Evolutionary conservation across 2,113 vertebrate species (phyloP).

Genomic region (Leptocoma aspasia): DNA sequence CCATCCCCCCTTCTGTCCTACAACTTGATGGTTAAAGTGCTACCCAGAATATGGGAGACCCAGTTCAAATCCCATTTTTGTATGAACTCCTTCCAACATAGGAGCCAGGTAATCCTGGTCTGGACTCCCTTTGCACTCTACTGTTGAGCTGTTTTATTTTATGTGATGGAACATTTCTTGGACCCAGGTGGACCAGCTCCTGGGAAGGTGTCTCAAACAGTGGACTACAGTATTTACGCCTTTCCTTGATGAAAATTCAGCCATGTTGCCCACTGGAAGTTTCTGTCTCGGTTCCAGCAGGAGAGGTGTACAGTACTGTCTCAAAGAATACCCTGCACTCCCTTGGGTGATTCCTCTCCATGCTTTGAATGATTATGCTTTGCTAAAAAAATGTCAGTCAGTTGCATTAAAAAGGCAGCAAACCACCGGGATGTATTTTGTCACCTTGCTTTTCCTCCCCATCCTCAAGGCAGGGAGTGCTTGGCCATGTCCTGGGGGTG

Average conservation of each 20-base stretch:
- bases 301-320: not conserved
- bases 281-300: rapidly evolving
- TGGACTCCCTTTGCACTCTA: not conserved
- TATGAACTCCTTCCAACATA: not conserved
- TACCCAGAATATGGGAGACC: not conserved
- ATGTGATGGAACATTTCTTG: not conserved
- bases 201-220: not conserved
- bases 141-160: not conserved
- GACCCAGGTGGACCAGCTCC: not conserved
- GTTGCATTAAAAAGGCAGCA: not conserved
- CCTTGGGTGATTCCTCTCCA: not conserved
- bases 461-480: not conserved
- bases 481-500: not conserved
- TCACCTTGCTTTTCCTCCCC: not conserved
- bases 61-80: not conserved
- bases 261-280: not conserved
- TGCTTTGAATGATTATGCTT: rapidly evolving
- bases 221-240: not conserved
- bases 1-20: not conserved
- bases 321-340: not conserved
- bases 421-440: not conserved
- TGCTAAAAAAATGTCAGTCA: not conserved
- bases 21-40: not conserved
- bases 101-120: not conserved
- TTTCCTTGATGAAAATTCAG: not conserved